These are phyloP conservation scores for Cabera pusaria DNA, from an alignment of 2,888 invertebrate genomes.

Conservation along the genomic window DNA sequence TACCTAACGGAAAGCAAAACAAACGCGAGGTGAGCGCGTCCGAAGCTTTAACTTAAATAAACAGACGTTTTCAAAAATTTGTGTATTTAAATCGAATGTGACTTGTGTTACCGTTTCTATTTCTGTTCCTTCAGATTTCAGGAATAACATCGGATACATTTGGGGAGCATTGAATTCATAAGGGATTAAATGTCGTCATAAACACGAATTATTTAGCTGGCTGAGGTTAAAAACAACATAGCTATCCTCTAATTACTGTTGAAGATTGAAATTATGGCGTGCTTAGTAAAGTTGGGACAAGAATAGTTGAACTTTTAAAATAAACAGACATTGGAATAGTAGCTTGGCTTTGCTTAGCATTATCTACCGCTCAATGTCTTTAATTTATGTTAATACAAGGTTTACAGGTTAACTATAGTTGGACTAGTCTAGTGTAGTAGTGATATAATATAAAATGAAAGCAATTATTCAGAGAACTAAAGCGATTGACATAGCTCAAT, in stretches of 20 bases:
- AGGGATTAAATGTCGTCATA: slow-evolving; percentile 82
- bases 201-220: slow-evolving; percentile 81
- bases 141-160: slow-evolving; percentile 71
- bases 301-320: slow-evolving; percentile 40
- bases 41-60: slow-evolving; percentile 73
- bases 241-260: slow-evolving; percentile 53
- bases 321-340: slow-evolving; percentile 12
- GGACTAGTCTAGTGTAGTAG: too few species aligned
- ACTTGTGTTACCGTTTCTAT: slow-evolving; percentile 78
- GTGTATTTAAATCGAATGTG: slow-evolving; percentile 81
- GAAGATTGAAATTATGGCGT: slow-evolving; percentile 53
- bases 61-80: slow-evolving; percentile 81
- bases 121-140: slow-evolving; percentile 65
- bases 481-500: too few species aligned
- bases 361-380: not conserved
- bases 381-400: not conserved
- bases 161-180: slow-evolving; percentile 79
- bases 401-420: too few species aligned
- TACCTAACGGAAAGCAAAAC: slow-evolving; percentile 30
- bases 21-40: slow-evolving; percentile 26
- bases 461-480: too few species aligned
- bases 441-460: too few species aligned
- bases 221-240: slow-evolving; percentile 78
- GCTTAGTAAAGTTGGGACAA: slow-evolving; percentile 40
- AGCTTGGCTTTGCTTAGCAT: not conserved